Conservation (phyloP, 2,888 invertebrate species). For the Ametastegia equiseti region DNA sequence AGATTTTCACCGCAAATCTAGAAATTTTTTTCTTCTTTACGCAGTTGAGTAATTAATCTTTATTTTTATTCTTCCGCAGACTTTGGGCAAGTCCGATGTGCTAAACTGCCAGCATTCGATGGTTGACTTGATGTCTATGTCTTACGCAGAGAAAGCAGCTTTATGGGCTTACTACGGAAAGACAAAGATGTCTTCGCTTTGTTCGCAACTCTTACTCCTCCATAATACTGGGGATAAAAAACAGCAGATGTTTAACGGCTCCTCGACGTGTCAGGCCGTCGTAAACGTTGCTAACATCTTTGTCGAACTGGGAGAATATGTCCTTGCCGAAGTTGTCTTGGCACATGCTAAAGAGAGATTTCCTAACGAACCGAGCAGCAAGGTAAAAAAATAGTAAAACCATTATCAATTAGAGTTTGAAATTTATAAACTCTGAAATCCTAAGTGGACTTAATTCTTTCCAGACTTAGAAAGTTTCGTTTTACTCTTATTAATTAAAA, state of each 20-base stretch:
- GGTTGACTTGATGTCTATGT: conserved; percentile 88
- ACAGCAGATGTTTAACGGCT: conserved; percentile 80
- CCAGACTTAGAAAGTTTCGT: background rate
- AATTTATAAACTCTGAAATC: background rate
- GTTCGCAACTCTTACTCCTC: conserved; percentile 87
- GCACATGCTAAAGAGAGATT: conserved; percentile 82
- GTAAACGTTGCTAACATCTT: conserved; percentile 82
- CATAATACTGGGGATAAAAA: conserved; percentile 83
- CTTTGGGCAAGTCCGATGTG: conserved; percentile 90
- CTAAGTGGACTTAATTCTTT: background rate
- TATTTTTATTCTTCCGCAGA: conserved; percentile 77
- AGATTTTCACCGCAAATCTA: background rate
- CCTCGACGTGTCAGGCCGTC: conserved; percentile 84
- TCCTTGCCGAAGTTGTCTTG: conserved; percentile 79
- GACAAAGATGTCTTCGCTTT: conserved; percentile 89
- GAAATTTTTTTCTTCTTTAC: background rate
- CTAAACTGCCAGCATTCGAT: conserved; percentile 91
- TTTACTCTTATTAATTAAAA: background rate
- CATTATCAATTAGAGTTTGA: background rate
- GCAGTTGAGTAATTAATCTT: background rate
- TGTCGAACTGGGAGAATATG: conserved; percentile 79
- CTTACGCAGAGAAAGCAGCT: conserved; percentile 89
- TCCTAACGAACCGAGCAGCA: conserved; percentile 80
- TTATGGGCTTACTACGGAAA: conserved; percentile 94
- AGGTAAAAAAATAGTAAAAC: conserved; percentile 56